A percentile compares a stretch with the other conserved stretches of the same genome.
Conservation (phyloP, 2,113 vertebrate genomes). For the Carollia perspicillata region DNA sequence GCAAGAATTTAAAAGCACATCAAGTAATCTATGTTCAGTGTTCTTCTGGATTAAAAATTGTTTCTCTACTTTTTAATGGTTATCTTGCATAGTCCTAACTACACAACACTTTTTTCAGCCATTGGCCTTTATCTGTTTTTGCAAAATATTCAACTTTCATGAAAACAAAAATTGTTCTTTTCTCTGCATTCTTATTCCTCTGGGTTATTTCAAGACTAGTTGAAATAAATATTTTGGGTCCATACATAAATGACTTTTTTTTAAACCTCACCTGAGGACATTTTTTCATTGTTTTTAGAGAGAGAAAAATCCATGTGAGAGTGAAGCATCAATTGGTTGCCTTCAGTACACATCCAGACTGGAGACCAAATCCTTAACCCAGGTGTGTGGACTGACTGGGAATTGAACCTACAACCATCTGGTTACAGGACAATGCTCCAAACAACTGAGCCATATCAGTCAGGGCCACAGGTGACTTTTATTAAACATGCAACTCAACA, state of each 20-base stretch:
- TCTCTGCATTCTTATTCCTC: neutral
- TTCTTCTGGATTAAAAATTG: neutral
- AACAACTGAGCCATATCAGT: too few relatives aligned
- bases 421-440: too few relatives aligned
- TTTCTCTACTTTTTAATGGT: neutral
- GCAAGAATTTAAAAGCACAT: neutral
- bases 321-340: too few relatives aligned
- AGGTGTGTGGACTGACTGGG: too few relatives aligned
- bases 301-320: too few relatives aligned
- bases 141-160: neutral
- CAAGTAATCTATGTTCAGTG: neutral
- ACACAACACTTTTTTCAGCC: neutral
- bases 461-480: neutral
- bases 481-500: neutral
- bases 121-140: neutral
- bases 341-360: too few relatives aligned
- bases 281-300: too few relatives aligned
- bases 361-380: too few relatives aligned
- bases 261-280: neutral
- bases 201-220: neutral
- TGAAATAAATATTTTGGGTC: neutral
- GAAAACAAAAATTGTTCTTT: neutral
- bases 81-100: neutral
- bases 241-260: neutral
- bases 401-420: too few relatives aligned